Conservation (phyloP, 2,797 vertebrate species). For the Cuculus canorus region DNA sequence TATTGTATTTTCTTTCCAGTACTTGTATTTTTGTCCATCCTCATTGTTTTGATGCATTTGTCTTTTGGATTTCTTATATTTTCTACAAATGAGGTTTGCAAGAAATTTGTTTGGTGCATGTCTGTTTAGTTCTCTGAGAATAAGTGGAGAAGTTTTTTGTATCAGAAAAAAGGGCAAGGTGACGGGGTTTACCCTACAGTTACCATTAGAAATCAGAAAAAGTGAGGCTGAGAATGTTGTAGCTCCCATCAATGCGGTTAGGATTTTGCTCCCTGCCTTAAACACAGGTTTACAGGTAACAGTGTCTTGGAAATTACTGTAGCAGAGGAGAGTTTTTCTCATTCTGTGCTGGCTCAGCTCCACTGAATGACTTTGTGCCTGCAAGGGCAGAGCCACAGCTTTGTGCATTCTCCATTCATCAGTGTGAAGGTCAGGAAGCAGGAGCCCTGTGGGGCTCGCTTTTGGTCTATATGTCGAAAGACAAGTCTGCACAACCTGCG, state of each 20-base stretch:
- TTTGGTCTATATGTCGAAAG: conserved; percentile 21
- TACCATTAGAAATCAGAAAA: background rate
- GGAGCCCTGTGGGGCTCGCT: conserved; percentile 40
- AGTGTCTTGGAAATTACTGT: conserved; percentile 13
- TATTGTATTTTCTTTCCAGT: background rate
- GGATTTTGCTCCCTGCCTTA: background rate
- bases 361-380: conserved; percentile 39
- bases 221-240: background rate
- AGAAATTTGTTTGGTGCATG: background rate
- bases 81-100: background rate
- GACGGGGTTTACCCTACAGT: background rate
- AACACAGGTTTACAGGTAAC: background rate
- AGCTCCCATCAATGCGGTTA: background rate
- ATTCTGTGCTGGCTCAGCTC: conserved; percentile 42
- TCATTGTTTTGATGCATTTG: background rate
- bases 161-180: background rate
- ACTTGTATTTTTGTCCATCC: background rate
- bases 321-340: conserved; percentile 16
- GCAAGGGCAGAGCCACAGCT: conserved; percentile 29
- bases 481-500: conserved; percentile 26
- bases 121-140: background rate
- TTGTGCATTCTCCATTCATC: conserved; percentile 58
- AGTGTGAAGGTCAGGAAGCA: conserved; percentile 52
- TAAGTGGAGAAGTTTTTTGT: background rate
- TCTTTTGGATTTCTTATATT: background rate